Evolutionary conservation across 2,888 invertebrate genomes (phyloP), one percentile per base, ranked within the genome.

Genomic region (Tipula vernalis): DNA sequence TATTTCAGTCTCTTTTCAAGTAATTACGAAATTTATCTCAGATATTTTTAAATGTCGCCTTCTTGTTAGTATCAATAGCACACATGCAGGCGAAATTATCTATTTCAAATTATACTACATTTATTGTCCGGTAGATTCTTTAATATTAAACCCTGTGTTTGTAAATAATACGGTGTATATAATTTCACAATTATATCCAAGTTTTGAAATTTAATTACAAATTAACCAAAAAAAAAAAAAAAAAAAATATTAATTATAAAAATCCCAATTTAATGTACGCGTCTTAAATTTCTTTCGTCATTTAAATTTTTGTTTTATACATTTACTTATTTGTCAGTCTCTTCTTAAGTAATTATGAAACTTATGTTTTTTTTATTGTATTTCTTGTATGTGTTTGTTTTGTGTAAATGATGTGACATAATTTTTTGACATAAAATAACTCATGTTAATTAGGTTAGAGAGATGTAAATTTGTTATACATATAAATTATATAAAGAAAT

Each of bases 401-500:
- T 28, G 28, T 71, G 10, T 28, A 71, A 28, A 28, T 39, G 39
- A 71, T 71, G 71, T 71, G 28, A 71, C 28, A 71, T 71, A 71
- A 71, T 71, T 71, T 71, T 28, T 71, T 71, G 28, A 28, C 71
- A 71, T 71, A 71, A 71, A 71, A 71, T 71, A 71, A 71, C 71
- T 71, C 71, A 71, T 71, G 71, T 71, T 71, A 71, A 71, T 71
- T 71, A 71, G 71, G 71, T 71, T 71, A 71, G 71, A 71, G 71
- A 71, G 71, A 71, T 71, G 71, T 71, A 71, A 71, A 71, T 71
- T 71, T 71, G 71, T 71, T 71, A 71, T 18, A 39, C 39, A 71
- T 71, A 71, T 71, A 10, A 15, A 51, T 12, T 44, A 15, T 10
- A 71, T 10, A 71, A 28, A 71, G 8, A 71, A 71, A 71, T 18